These are phyloP conservation scores for Caenorhabditis afra DNA, from an alignment of 2,888 invertebrate genomes.

Conservation along the genomic window DNA sequence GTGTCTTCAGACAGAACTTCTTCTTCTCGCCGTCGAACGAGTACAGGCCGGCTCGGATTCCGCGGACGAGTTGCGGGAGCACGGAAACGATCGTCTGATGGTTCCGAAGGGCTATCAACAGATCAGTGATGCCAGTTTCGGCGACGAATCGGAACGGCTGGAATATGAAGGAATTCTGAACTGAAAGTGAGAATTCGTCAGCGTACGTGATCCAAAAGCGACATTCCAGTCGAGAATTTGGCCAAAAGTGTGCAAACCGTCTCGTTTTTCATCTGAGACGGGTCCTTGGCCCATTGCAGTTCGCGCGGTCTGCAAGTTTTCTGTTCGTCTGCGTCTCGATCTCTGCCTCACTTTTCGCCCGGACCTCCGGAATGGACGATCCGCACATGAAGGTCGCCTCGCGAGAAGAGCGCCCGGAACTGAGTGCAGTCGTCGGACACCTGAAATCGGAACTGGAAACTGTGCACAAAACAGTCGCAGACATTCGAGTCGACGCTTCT, in stretches of 20 bases:
- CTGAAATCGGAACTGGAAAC: constrained; percentile 18
- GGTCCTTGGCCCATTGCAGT: constrained; percentile 59
- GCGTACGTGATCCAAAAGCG: constrained; percentile 58
- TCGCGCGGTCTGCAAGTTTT: constrained; percentile 48
- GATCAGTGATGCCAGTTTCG: constrained; percentile 68
- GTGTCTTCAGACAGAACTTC: constrained; percentile 64
- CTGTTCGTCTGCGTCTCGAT: background rate
- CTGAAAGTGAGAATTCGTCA: too few relatives aligned
- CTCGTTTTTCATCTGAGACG: constrained; percentile 57
- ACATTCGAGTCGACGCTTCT: constrained; percentile 57
- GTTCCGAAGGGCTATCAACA: constrained; percentile 60
- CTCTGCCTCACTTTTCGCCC: constrained; percentile 51
- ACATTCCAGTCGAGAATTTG: constrained; percentile 57
- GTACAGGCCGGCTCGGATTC: constrained; percentile 70
- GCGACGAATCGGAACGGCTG: constrained; percentile 72
- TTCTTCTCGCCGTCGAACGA: constrained; percentile 69
- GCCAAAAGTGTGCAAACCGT: constrained; percentile 44
- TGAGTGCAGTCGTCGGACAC: constrained; percentile 58
- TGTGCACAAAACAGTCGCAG: background rate
- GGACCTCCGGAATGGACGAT: constrained; percentile 62
- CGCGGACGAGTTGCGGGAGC: constrained; percentile 65
- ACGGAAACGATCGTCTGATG: constrained; percentile 39
- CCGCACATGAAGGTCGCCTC: constrained; percentile 64
- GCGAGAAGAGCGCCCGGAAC: constrained; percentile 56
- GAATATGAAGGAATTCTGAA: constrained; percentile 3